Base-by-base conservation (phyloP, 2,797 vertebrate genomes). In the Lithobates pipiens region DNA sequence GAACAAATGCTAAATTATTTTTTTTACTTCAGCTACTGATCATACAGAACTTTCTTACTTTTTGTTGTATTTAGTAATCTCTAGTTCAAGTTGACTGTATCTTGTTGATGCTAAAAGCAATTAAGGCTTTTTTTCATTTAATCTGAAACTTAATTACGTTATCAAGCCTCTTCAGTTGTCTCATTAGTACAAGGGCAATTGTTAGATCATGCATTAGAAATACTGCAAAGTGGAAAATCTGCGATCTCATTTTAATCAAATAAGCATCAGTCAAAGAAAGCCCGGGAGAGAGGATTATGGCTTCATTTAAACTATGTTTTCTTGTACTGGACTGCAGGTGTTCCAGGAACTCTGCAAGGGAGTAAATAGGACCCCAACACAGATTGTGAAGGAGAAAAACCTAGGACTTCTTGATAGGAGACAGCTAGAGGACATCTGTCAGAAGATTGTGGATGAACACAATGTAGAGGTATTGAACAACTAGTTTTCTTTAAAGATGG, bases 321-420 rank as follows among this genome's bases (percentile, higher is more conserved):
- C 50, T 39, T 80, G 1, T 39, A 73, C 86, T 88, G 77, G 44
- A 50, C 80, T 88, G n/a, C 83, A 99, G 98, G 97, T 99, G 85
- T 94, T 99, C 67, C 93, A 93, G 39, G 96, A 97, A 88, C 91
- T 99, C 94, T 99, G 97, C 96, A 95, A 91, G 86, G 93, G 90
- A 15, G 71, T 95, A 11, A 95, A 95, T 27, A 97, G 95, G 92
- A 93, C 91, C 0, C 94, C 96, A 9, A 29, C 44, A 3, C 94
- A 96, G 90, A 96, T 99, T 5, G 93, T 98, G 82, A 91, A 94
- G 83, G 96, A 98, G 82, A 94, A 95, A 94, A 91, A 97, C 88
- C 90, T 99, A 86, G 94, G 94, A 27, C 92, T 97, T 84, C 93
- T 91, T 46, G 95, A 99, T 86, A 80, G 32, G 0, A 88, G 90